Percentiles rank a stretch among this genome's conserved stretches.
Evolutionary conservation across 1,140 invertebrate genomes (phyloP).

Genomic region (Nephotettix cincticeps): DNA sequence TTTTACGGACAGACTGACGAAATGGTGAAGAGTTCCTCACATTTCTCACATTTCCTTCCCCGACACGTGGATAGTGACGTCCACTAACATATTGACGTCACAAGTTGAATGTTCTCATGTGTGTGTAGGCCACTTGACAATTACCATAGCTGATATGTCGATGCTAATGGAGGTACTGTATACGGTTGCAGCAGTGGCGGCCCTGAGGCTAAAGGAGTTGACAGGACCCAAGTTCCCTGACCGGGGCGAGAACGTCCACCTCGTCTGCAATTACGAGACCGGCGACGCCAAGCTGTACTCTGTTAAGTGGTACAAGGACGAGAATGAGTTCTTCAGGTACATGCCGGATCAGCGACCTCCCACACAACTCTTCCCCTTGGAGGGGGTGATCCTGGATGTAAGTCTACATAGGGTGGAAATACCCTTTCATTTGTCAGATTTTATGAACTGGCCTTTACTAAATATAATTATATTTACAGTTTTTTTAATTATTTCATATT

Average conservation of each 20-base stretch:
- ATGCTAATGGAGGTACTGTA: too few species aligned
- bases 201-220: slow-evolving; percentile 31
- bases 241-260: slow-evolving; percentile 18
- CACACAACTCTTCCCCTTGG: slow-evolving; percentile 57
- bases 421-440: too few species aligned
- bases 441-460: too few species aligned
- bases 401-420: slow-evolving; percentile 24
- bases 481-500: not conserved
- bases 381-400: slow-evolving; percentile 55
- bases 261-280: slow-evolving; percentile 34
- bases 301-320: slow-evolving; percentile 66
- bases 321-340: slow-evolving; percentile 59
- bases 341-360: slow-evolving; percentile 61
- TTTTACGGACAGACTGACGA: too few species aligned
- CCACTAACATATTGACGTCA: too few species aligned
- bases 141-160: too few species aligned
- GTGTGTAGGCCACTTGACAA: too few species aligned
- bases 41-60: too few species aligned
- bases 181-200: slow-evolving; percentile 18
- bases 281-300: slow-evolving; percentile 49
- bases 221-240: slow-evolving; percentile 30
- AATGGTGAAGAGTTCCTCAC: too few species aligned
- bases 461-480: not conserved
- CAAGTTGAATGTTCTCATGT: too few species aligned
- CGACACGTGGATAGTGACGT: too few species aligned